Percentiles rank a stretch among this genome's conserved stretches.
These are phyloP conservation scores for Osmerus mordax DNA, from an alignment of 2,113 vertebrate genomes.

Conservation along the genomic window DNA sequence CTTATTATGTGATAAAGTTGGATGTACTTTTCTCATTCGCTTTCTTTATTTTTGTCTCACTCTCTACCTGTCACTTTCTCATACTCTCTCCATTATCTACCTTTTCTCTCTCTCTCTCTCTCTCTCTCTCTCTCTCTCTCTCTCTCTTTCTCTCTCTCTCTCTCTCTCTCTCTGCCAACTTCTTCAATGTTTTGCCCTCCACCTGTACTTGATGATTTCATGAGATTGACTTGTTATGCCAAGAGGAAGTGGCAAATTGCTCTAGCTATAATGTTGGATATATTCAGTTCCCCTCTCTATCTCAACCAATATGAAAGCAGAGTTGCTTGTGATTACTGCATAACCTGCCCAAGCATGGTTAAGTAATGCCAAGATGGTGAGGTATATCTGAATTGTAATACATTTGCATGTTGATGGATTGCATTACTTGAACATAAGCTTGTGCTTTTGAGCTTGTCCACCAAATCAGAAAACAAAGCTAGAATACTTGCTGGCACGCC, in stretches of 20 bases:
- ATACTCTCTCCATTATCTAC: not conserved
- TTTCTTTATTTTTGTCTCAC: not conserved
- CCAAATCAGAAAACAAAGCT: not conserved
- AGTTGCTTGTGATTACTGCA: constrained; percentile 26
- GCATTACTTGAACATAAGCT: constrained; percentile 37
- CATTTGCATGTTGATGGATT: constrained; percentile 22
- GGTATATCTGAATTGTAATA: constrained; percentile 9
- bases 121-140: not conserved
- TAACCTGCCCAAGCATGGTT: constrained; percentile 13
- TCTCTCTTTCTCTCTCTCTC: not conserved
- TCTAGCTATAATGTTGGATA: constrained; percentile 27
- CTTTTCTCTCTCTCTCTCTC: not conserved
- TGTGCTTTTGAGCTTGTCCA: constrained; percentile 7
- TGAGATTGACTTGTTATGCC: constrained; percentile 27
- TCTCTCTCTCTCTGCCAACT: not conserved
- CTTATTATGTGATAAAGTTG: not conserved
- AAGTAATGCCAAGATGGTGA: not conserved
- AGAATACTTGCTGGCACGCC: not conserved
- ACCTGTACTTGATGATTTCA: constrained; percentile 22
- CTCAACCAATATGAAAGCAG: constrained; percentile 23
- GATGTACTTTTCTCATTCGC: not conserved
- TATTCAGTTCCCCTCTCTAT: constrained; percentile 35
- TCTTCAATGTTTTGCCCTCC: constrained; percentile 5
- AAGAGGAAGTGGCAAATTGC: constrained; percentile 20
- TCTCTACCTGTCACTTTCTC: not conserved